Conservation (phyloP, 2,113 vertebrate genomes). For the Crypturellus undulatus region DNA sequence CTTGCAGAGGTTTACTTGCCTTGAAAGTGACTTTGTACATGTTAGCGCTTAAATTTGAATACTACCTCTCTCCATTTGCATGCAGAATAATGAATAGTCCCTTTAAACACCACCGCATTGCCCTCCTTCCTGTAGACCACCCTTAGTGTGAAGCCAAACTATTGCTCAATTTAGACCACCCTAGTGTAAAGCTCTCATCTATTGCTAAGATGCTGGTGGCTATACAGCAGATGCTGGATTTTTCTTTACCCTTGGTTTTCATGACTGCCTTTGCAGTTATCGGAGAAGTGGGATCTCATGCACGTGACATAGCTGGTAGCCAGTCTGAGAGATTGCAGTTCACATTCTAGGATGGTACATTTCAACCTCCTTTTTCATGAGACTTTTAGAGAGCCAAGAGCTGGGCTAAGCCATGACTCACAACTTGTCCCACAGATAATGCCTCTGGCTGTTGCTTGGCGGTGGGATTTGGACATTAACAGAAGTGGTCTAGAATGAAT, state of each 20-base stretch:
- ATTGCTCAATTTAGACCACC: background rate
- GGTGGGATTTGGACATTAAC: background rate
- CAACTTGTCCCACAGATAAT: background rate
- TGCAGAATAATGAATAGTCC: background rate
- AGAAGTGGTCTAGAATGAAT: background rate
- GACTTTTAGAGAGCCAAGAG: background rate
- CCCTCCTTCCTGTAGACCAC: background rate
- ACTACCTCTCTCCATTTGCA: background rate
- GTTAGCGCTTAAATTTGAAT: background rate
- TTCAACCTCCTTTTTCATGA: background rate
- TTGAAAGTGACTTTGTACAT: background rate
- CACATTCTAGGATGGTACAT: background rate
- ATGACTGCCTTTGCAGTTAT: background rate
- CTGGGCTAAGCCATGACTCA: background rate
- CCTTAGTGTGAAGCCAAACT: background rate
- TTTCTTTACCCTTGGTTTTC: conserved; percentile 13
- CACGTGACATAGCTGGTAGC: background rate
- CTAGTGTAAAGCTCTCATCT: background rate
- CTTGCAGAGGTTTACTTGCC: background rate
- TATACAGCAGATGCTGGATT: background rate
- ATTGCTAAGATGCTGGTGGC: background rate
- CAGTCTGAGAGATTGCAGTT: background rate
- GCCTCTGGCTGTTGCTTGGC: background rate
- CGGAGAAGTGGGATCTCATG: background rate
- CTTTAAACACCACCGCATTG: background rate